phyloP scores from a whole-genome alignment of 2,797 vertebrate genomes.

The Eptatretus atami region DNA sequence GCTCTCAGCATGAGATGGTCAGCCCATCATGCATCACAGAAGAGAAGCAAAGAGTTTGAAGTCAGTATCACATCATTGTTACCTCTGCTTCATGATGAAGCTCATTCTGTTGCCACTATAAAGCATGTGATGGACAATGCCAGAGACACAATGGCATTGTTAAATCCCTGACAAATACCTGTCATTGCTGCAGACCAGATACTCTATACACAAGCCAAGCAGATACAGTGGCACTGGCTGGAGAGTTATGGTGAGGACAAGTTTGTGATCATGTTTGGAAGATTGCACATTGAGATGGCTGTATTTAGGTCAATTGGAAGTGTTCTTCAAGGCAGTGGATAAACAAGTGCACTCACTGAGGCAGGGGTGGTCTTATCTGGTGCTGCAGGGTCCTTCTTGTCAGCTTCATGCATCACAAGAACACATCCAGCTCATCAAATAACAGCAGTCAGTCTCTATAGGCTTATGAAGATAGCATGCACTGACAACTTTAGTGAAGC shows the following conservation, averaged over 20 bases:
- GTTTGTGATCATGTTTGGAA: background rate
- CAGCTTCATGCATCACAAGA: conserved; percentile 9
- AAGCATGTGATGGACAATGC: background rate
- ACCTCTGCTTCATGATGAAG: background rate
- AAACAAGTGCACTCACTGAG: conserved; percentile 8
- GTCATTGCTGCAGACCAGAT: background rate
- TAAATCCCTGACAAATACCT: background rate
- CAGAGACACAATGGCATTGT: background rate
- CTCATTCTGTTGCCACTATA: background rate
- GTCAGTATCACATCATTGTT: background rate
- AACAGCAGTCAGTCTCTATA: background rate
- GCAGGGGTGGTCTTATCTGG: conserved; percentile 7
- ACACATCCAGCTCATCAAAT: conserved; percentile 4
- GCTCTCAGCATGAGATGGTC: too few species aligned
- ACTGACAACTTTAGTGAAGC: too few species aligned
- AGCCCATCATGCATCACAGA: too few species aligned
- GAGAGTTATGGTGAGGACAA: background rate
- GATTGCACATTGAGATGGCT: conserved; percentile 4
- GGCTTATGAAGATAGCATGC: background rate
- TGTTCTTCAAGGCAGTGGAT: conserved; percentile 7
- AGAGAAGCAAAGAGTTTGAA: too few species aligned
- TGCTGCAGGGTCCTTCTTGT: conserved; percentile 7
- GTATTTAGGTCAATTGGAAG: background rate
- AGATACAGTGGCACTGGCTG: background rate
- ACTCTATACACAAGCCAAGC: background rate